A percentile compares a stretch with the other conserved stretches of the same genome.
Evolutionary conservation across 2,113 vertebrate species (phyloP).

Genomic region (Oreochromis tanganicae): DNA sequence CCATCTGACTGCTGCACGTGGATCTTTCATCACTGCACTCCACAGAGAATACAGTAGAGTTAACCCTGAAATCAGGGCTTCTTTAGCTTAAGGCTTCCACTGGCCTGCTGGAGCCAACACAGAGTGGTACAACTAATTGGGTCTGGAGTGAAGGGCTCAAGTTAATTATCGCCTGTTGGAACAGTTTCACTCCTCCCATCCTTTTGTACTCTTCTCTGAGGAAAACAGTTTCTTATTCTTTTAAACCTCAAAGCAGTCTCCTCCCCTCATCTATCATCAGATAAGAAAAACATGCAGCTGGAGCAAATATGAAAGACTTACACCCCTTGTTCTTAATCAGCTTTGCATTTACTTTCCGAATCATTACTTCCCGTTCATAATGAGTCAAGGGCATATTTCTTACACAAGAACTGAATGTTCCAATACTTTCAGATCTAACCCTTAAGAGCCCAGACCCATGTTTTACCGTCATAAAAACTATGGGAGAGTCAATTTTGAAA

Average conservation of each 20-base stretch:
- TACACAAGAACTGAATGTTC: background rate
- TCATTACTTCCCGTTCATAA: background rate
- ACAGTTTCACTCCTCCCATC: background rate
- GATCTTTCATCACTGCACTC: background rate
- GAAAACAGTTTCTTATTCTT: constrained; percentile 18
- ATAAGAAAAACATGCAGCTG: constrained; percentile 14
- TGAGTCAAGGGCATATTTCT: background rate
- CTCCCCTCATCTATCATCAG: background rate
- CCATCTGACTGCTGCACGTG: background rate
- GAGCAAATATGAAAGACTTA: background rate
- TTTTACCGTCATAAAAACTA: too few relatives aligned
- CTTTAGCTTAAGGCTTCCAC: background rate
- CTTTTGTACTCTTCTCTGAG: background rate
- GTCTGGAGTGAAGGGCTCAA: constrained; percentile 3
- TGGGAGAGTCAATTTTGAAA: too few relatives aligned
- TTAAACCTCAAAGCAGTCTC: constrained; percentile 11
- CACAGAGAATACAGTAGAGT: background rate
- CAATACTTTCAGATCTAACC: background rate
- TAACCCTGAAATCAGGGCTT: background rate
- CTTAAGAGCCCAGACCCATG: too few relatives aligned
- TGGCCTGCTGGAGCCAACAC: background rate
- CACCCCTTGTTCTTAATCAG: background rate
- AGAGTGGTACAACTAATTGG: constrained; percentile 13
- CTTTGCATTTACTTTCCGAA: background rate
- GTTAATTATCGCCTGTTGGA: constrained; percentile 39